Evolutionary conservation across 2,888 invertebrate genomes (phyloP).

Genomic region (Celastrina argiolus): DNA sequence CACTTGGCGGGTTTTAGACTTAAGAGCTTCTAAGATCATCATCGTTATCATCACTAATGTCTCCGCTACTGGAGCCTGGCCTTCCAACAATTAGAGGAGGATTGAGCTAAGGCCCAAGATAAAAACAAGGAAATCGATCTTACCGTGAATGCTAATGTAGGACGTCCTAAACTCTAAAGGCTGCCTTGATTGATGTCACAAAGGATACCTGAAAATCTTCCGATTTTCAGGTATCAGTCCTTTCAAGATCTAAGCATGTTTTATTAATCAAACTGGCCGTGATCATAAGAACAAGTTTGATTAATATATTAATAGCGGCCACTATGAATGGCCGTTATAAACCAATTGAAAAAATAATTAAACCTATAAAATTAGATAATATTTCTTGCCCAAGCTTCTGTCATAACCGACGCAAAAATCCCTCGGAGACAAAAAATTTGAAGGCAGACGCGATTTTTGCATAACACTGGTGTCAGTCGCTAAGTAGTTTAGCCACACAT

Average conservation of each 20-base stretch:
- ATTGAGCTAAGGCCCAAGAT: not conserved
- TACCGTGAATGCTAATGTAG: not conserved
- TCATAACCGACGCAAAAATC: not conserved
- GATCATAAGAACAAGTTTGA: not conserved
- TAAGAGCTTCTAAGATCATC: no score
- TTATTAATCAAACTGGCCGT: not conserved
- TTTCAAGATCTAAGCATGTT: not conserved
- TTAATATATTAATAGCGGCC: not conserved
- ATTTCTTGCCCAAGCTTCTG: not conserved
- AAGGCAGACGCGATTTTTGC: not conserved
- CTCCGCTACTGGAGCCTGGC: not conserved
- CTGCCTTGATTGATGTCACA: not conserved
- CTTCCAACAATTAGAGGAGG: not conserved
- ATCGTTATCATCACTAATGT: not conserved
- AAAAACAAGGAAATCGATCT: not conserved
- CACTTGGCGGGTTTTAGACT: no score
- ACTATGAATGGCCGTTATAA: not conserved
- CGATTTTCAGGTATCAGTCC: no score
- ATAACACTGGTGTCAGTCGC: constrained; percentile 8
- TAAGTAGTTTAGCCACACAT: constrained; percentile 18
- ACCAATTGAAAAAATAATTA: not conserved
- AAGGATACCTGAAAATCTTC: not conserved
- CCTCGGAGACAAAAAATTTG: not conserved
- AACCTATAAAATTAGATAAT: not conserved
- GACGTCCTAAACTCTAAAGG: not conserved